These are phyloP conservation scores for Poecilia velifera DNA, from an alignment of 2,797 vertebrate species.

Conservation along the genomic window DNA sequence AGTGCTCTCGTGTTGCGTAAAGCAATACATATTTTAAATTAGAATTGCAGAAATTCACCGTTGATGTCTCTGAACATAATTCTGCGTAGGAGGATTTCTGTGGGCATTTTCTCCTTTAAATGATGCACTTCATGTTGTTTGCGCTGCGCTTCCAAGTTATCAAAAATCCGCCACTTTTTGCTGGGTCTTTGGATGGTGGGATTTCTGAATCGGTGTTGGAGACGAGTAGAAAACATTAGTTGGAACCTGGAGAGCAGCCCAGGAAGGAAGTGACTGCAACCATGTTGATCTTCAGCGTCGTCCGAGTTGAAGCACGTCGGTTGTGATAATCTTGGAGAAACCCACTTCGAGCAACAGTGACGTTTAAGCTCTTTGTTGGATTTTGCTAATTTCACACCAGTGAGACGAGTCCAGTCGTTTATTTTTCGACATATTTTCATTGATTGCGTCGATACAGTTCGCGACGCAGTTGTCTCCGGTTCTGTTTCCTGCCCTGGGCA, in stretches of 20 bases:
- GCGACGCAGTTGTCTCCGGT: neutral
- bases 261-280: neutral
- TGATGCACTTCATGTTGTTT: neutral
- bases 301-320: neutral
- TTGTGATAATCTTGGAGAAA: neutral
- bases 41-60: neutral
- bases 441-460: neutral
- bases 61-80: neutral
- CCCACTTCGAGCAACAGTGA: neutral
- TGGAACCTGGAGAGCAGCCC: neutral
- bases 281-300: neutral
- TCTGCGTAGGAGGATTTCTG: neutral
- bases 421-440: neutral
- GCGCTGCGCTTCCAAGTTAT: neutral
- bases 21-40: neutral
- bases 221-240: neutral
- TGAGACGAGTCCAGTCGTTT: neutral
- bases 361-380: neutral
- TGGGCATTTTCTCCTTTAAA: neutral
- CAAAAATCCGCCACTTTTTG: neutral
- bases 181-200: neutral
- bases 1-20: neutral
- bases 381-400: neutral
- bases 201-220: neutral
- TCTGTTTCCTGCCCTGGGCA: neutral